These are phyloP conservation scores for Sarcophaga carnaria DNA, from an alignment of 2,888 invertebrate genomes.

Conservation along the genomic window DNA sequence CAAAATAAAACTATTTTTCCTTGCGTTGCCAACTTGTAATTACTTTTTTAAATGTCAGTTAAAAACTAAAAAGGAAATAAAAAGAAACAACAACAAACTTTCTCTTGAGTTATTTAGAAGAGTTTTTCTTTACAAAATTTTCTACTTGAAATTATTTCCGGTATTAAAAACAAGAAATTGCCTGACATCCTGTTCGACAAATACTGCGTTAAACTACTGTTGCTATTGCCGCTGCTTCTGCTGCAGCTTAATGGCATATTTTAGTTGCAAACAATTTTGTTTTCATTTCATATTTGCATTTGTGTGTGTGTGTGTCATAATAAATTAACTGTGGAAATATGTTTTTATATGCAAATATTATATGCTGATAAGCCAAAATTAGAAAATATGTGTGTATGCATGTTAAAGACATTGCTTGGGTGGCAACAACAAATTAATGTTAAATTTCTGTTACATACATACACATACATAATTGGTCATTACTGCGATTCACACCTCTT, in stretches of 20 bases:
- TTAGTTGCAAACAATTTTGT: neutral
- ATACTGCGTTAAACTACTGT: neutral
- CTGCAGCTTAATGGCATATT: neutral
- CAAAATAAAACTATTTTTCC: neutral
- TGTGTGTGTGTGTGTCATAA: neutral
- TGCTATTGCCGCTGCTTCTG: too few species aligned
- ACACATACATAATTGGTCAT: too few species aligned
- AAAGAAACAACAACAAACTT: neutral
- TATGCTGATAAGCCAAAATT: too few species aligned
- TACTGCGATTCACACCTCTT: too few species aligned
- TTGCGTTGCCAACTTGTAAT: neutral
- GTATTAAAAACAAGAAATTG: slow-evolving; percentile 7
- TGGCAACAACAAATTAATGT: too few species aligned
- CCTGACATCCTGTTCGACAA: slow-evolving; percentile 25
- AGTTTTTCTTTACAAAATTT: neutral
- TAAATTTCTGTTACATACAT: too few species aligned
- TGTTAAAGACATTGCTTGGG: too few species aligned
- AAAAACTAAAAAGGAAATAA: too few species aligned
- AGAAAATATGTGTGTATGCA: too few species aligned
- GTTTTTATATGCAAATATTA: neutral
- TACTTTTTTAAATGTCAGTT: neutral
- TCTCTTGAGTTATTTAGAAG: neutral
- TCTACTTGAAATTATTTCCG: slow-evolving; percentile 14
- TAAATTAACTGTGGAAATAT: neutral
- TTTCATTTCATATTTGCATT: neutral